Conservation (phyloP, 2,797 vertebrate species). For the Oreochromis mossambicus region DNA sequence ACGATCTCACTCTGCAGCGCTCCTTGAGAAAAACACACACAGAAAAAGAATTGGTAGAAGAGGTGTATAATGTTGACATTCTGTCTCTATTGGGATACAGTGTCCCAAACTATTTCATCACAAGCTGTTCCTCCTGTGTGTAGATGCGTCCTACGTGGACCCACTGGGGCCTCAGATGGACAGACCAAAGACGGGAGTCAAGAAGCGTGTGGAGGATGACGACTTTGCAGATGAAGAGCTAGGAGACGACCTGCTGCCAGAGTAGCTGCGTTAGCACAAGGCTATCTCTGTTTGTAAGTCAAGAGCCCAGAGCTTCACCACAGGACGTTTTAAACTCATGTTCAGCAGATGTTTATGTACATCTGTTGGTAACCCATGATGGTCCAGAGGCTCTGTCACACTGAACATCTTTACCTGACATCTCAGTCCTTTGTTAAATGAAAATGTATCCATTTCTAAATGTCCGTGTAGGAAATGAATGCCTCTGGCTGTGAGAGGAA, state of each 20-base stretch:
- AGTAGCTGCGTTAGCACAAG: slow-evolving; percentile 61
- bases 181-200: slow-evolving; percentile 92
- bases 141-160: slow-evolving; percentile 91
- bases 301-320: not conserved
- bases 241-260: slow-evolving; percentile 93
- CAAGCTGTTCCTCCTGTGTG: not conserved
- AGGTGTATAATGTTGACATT: not conserved
- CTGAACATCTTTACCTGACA: not conserved
- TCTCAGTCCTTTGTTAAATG: not conserved
- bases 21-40: not conserved
- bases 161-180: slow-evolving; percentile 92
- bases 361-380: not conserved
- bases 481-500: not conserved
- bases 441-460: not conserved
- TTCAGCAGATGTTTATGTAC: not conserved
- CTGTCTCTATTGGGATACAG: not conserved
- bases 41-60: not conserved
- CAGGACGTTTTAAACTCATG: not conserved
- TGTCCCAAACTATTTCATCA: not conserved
- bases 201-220: slow-evolving; percentile 84
- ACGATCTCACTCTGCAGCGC: not conserved
- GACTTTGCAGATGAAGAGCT: slow-evolving; percentile 94
- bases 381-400: not conserved
- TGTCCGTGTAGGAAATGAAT: not conserved
- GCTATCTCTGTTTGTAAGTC: not conserved